A percentile compares a stretch with the other conserved stretches of the same genome.
Evolutionary conservation across 2,888 invertebrate species (phyloP).

Genomic region (Dryomyza anilis): DNA sequence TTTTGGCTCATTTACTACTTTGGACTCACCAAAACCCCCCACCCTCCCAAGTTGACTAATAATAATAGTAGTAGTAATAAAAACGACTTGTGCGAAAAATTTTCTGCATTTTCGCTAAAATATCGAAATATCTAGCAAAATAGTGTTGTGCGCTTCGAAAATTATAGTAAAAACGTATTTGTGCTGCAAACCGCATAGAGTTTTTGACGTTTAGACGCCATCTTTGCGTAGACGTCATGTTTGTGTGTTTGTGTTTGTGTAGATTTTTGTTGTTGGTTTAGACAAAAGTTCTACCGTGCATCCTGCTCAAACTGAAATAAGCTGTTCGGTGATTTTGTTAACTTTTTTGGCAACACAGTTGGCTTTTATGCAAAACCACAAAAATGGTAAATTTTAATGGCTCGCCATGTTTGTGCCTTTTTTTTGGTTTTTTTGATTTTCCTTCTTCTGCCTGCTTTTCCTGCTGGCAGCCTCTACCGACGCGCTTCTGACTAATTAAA

Average conservation of each 20-base stretch:
- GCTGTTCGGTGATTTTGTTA: neutral
- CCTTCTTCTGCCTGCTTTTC: too few species aligned
- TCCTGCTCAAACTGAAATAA: neutral
- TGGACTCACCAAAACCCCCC: too few species aligned
- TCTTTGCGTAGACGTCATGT: too few species aligned
- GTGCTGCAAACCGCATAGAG: neutral
- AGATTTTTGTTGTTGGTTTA: neutral
- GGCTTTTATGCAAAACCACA: slow-evolving; percentile 11
- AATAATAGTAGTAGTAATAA: too few species aligned
- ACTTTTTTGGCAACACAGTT: neutral
- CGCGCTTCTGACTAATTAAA: neutral
- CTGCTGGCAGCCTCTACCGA: too few species aligned
- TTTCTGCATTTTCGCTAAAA: neutral
- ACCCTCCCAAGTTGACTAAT: too few species aligned
- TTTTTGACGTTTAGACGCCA: slow-evolving; percentile 9
- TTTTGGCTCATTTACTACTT: too few species aligned
- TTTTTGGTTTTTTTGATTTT: too few species aligned
- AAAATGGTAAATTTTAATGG: slow-evolving; percentile 5
- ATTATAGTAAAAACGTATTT: slow-evolving; percentile 13
- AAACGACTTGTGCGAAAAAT: slow-evolving; percentile 6
- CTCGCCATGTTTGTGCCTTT: neutral
- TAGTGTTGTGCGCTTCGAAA: neutral
- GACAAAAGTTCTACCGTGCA: neutral
- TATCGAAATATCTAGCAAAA: neutral
- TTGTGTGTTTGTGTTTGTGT: too few species aligned